phyloP scores from a whole-genome alignment of 2,888 invertebrate species.

The Slavum lentiscoides region DNA sequence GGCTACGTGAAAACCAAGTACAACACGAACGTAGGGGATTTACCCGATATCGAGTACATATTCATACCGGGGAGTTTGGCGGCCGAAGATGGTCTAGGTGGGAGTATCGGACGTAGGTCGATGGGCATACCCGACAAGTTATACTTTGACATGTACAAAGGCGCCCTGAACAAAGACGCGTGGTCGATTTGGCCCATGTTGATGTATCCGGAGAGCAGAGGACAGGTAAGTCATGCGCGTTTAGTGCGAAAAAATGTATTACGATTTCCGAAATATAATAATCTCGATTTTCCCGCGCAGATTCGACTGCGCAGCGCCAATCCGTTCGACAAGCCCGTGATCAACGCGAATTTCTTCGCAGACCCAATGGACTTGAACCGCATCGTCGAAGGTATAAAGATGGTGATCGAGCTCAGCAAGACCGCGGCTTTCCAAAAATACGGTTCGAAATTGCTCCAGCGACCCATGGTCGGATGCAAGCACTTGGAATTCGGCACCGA shows the following conservation, averaged over 20 bases:
- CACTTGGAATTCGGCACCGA: constrained; percentile 67
- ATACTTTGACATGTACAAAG: constrained; percentile 58
- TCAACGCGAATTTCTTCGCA: constrained; percentile 56
- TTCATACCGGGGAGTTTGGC: constrained; percentile 56
- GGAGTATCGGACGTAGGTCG: constrained; percentile 54
- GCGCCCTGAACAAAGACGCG: constrained; percentile 57
- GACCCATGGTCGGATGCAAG: constrained; percentile 72
- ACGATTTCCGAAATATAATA: neutral
- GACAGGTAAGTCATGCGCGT: constrained; percentile 51
- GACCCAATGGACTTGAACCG: constrained; percentile 55
- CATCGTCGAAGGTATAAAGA: constrained; percentile 56
- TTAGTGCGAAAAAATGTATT: too few species aligned
- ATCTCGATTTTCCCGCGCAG: neutral
- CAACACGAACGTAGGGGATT: constrained; percentile 58
- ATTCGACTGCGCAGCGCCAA: constrained; percentile 55
- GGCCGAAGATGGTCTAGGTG: constrained; percentile 55
- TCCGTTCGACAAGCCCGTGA: constrained; percentile 56
- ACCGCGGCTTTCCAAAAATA: constrained; percentile 64
- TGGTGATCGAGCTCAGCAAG: constrained; percentile 65
- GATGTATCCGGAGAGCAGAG: constrained; percentile 57
- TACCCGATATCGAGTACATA: constrained; percentile 57
- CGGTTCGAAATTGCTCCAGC: constrained; percentile 63
- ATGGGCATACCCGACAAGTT: constrained; percentile 57
- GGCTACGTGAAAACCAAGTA: constrained; percentile 61
- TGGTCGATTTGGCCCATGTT: constrained; percentile 57